phyloP scores from a whole-genome alignment of 2,888 invertebrate genomes.

The Chesias legatella region DNA sequence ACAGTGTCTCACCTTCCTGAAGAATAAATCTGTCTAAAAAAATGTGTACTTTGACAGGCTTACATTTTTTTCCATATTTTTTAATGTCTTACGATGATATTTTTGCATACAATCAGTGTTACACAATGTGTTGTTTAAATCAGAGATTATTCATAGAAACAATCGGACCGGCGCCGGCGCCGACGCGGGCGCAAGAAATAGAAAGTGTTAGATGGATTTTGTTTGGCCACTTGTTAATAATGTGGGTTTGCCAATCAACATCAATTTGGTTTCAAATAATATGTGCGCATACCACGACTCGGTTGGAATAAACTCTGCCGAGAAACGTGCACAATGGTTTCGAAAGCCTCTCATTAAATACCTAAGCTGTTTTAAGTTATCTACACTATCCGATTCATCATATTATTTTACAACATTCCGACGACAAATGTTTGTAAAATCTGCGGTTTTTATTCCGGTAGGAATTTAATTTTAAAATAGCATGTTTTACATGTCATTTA shows the following conservation, averaged over 20 bases:
- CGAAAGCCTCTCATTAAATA: not conserved
- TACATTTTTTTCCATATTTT: conserved; percentile 2
- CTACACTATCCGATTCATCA: too few relatives aligned
- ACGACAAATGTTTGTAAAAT: too few relatives aligned
- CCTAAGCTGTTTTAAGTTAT: too few relatives aligned
- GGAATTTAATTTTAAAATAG: too few relatives aligned
- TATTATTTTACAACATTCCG: too few relatives aligned
- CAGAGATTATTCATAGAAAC: conserved; percentile 35
- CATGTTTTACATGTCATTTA: too few relatives aligned
- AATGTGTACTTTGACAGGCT: too few relatives aligned
- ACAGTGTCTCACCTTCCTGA: too few relatives aligned
- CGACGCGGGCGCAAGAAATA: conserved; percentile 56
- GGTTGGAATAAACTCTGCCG: conserved; percentile 16
- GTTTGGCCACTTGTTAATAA: conserved; percentile 39
- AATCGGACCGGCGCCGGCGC: conserved; percentile 26
- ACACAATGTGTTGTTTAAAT: conserved; percentile 22
- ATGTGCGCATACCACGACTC: conserved; percentile 14
- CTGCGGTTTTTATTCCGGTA: too few relatives aligned
- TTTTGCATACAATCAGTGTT: conserved; percentile 22
- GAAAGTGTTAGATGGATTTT: conserved; percentile 52
- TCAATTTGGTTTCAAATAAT: conserved; percentile 27
- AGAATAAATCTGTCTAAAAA: too few relatives aligned
- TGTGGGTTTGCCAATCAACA: conserved; percentile 38
- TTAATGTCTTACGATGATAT: conserved; percentile 2
- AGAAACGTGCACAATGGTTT: conserved; percentile 3